These are phyloP conservation scores for Mythimna impura DNA, from an alignment of 2,888 invertebrate genomes.

Conservation along the genomic window DNA sequence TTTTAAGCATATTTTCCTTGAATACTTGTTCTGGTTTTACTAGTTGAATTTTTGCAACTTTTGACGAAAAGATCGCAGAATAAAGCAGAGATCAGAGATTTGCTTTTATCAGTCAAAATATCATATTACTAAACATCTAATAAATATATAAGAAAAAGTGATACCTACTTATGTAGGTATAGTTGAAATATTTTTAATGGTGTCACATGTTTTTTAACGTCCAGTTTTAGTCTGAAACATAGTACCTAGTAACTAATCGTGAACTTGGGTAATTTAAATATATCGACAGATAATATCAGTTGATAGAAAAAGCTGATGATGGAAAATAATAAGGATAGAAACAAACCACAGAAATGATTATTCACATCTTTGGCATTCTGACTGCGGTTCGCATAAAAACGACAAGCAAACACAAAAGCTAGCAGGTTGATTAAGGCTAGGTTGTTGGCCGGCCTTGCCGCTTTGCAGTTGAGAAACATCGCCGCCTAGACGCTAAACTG, in stretches of 20 bases:
- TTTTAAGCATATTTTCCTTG: slow-evolving; percentile 51
- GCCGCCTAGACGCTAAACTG: slow-evolving; percentile 32
- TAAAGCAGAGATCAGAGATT: too few relatives aligned
- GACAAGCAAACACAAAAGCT: slow-evolving; percentile 32
- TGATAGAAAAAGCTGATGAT: slow-evolving; percentile 7
- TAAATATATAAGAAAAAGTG: background rate
- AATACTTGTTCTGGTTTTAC: slow-evolving; percentile 24
- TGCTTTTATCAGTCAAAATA: background rate
- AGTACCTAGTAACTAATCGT: background rate
- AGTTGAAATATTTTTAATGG: background rate
- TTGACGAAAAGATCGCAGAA: slow-evolving; percentile 2
- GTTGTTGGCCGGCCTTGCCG: slow-evolving; percentile 63
- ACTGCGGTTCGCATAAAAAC: slow-evolving; percentile 52
- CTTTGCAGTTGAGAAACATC: slow-evolving; percentile 53
- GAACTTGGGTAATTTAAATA: background rate
- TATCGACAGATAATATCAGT: background rate
- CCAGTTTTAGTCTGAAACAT: background rate
- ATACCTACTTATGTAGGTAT: background rate
- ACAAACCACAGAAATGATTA: slow-evolving; percentile 37
- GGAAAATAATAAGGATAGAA: slow-evolving; percentile 34
- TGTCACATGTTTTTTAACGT: background rate
- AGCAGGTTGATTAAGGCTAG: slow-evolving; percentile 46
- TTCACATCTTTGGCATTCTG: slow-evolving; percentile 32
- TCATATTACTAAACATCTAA: background rate
- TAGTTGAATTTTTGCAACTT: slow-evolving; percentile 31